Evolutionary conservation across 2,888 invertebrate genomes (phyloP), one percentile per base, ranked within the genome.

Genomic region (Meliscaeva auricollis): DNA sequence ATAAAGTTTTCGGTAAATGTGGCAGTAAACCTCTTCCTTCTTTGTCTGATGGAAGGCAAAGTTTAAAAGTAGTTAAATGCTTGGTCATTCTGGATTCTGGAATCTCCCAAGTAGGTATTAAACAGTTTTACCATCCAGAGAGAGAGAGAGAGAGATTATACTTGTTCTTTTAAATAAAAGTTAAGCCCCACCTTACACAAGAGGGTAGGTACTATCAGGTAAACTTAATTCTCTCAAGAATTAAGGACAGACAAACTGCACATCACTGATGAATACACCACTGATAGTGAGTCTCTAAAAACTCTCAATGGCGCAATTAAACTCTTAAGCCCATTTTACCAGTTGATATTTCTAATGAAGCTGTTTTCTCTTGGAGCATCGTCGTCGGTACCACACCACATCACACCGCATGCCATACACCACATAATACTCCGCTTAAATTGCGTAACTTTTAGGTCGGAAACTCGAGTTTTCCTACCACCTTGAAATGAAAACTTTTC

Each of bases 261-360:
- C n/a, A n/a, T n/a, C n/a, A n/a, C 17, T 11, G 41, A 66, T 58
- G 58, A 58, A 32, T 9, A 32, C 41, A 30, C 32, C 69, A 58
- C 35, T 50, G 30, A 46, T 41, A 54, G 58, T 66, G 75, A 76
- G 70, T 76, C 68, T 48, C 68, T 56, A 70, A 68, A 70, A 80
- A 73, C 68, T 85, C 81, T 72, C 81, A 81, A 85, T 85, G 76
- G 85, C 22, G 72, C 72, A 85, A 81, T 85, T 85, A 85, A 85
- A 85, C 85, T 85, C 85, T 85, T 81, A 81, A 85, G 81, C 80
- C 81, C 85, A 76, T 60, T 85, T 58, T 81, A 81, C 80, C 81
- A 81, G 85, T 85, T 85, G 80, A 85, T 85, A 76, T 85, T 85
- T 85, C 85, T 81, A 85, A 85, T 85, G 81, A 85, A 26, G 81